A percentile compares a stretch with the other conserved stretches of the same genome.
Evolutionary conservation across 2,888 invertebrate species (phyloP).

Genomic region (Agrilus mali): DNA sequence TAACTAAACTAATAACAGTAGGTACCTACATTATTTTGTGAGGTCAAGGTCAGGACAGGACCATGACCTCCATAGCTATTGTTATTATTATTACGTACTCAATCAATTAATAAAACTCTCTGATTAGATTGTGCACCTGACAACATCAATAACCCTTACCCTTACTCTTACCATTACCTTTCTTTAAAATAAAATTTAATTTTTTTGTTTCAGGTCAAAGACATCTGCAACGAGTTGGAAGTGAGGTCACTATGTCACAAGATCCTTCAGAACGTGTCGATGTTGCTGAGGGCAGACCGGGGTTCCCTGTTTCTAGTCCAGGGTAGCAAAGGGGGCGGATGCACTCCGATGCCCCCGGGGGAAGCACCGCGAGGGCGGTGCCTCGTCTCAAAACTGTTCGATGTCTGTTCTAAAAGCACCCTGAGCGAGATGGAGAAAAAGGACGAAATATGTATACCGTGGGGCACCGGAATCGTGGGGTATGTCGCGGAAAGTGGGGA

Average conservation of each 20-base stretch:
- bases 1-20: too few relatives aligned
- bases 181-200: too few relatives aligned
- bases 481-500: conserved; percentile 88
- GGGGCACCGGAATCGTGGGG: conserved; percentile 92
- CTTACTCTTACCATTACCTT: too few relatives aligned
- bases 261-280: conserved; percentile 89
- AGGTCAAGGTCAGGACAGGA: too few relatives aligned
- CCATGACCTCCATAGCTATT: too few relatives aligned
- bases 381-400: conserved; percentile 87
- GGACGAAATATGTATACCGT: conserved; percentile 85
- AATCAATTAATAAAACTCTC: neutral
- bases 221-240: conserved; percentile 93
- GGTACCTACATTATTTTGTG: too few relatives aligned
- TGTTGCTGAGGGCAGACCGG: conserved; percentile 80
- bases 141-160: too few relatives aligned
- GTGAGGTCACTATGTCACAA: conserved; percentile 89
- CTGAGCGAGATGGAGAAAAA: conserved; percentile 85
- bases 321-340: conserved; percentile 40
- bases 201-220: conserved; percentile 58
- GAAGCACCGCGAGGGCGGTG: conserved; percentile 42
- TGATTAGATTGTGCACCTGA: too few relatives aligned
- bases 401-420: conserved; percentile 87
- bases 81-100: too few relatives aligned
- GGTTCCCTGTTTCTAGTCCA: conserved; percentile 88
- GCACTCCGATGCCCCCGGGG: conserved; percentile 28